Base-by-base conservation (phyloP, 2,113 vertebrate genomes). In the Crotalus tigris region DNA sequence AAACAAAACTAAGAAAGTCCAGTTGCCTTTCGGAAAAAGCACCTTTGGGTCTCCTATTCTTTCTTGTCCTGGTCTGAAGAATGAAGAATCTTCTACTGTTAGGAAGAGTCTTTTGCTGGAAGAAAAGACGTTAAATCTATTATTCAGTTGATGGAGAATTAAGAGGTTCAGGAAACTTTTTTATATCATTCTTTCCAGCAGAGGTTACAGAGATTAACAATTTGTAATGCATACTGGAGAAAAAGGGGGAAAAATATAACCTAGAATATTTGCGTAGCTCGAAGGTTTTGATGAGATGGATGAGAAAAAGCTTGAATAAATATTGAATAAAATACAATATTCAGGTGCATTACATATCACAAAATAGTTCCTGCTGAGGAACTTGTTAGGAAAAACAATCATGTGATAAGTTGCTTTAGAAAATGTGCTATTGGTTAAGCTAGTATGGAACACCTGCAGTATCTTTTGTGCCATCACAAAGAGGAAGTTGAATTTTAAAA, bases 271-370 rank as follows among this genome's bases (percentile, higher is more conserved):
- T 51, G 81, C 59, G 88, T 1, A 53, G 15, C 15, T 85, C 61
- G 5, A 57, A 17, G 8, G n/a, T 10, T 58, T 93, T 91, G 91
- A n/a, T 75, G 94, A 69, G 54, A 58, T 93, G 88, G 54, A 69
- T 55, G 51, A 39, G 6, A 92, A 15, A 15, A 90, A 46, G 1
- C 12, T 1, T 26, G 49, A 13, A 39, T 39, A 39, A 39, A 39
- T 29, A 44, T 89, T 90, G 90, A 91, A 58, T 87, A 92, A 39
- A 26, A 88, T 2, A 92, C 59, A n/a, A 13, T 64, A 1, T n/a
- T 64, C 3, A 64, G 26, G 26, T 64, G 23, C 9, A 94, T 92
- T 93, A 89, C 3, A 46, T 87, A 81, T 59, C 5, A 11, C 89
- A 95, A 95, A 29, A 29, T n/a, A 64, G 3, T 11, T 29, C 26